phyloP scores from a whole-genome alignment of 2,888 invertebrate species.

The Drosophila anomelani region DNA sequence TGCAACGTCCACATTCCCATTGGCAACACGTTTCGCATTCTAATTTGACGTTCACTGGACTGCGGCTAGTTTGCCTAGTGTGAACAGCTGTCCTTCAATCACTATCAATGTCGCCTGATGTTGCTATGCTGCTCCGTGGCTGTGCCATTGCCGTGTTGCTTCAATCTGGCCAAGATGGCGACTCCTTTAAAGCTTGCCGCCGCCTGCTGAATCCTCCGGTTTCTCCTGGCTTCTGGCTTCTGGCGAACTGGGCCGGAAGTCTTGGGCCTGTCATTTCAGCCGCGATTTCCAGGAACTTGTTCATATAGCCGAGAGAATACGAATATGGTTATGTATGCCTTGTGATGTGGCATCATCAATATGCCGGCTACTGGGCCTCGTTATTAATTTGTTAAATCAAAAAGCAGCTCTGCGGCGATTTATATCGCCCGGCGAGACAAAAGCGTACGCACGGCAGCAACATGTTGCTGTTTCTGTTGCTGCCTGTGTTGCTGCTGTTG shows the following conservation, averaged over 20 bases:
- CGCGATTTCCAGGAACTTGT: conserved; percentile 61
- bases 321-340: conserved; percentile 24
- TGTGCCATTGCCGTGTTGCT: conserved; percentile 47
- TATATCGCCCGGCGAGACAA: conserved; percentile 69
- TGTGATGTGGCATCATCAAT: conserved; percentile 70
- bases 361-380: conserved; percentile 71
- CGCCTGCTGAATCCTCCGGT: conserved; percentile 41
- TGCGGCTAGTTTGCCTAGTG: conserved; percentile 62
- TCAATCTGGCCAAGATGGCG: conserved; percentile 76
- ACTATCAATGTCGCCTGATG: conserved; percentile 69
- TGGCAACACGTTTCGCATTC: conserved; percentile 82
- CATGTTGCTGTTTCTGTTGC: conserved; percentile 41
- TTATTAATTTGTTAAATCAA: conserved; percentile 84
- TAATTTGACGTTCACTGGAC: conserved; percentile 78
- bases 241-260: conserved; percentile 77
- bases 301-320: conserved; percentile 10
- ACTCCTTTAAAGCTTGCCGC: conserved; percentile 67
- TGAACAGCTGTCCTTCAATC: conserved; percentile 82
- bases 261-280: conserved; percentile 75
- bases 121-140: conserved; percentile 43
- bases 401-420: conserved; percentile 77
- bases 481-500: conserved; percentile 62
- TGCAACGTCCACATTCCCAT: conserved; percentile 54
- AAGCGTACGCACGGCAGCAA: conserved; percentile 68
- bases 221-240: conserved; percentile 43